A percentile compares a stretch with the other conserved stretches of the same genome.
Conservation (phyloP, 2,888 invertebrate species). For the Cryptus armator region DNA sequence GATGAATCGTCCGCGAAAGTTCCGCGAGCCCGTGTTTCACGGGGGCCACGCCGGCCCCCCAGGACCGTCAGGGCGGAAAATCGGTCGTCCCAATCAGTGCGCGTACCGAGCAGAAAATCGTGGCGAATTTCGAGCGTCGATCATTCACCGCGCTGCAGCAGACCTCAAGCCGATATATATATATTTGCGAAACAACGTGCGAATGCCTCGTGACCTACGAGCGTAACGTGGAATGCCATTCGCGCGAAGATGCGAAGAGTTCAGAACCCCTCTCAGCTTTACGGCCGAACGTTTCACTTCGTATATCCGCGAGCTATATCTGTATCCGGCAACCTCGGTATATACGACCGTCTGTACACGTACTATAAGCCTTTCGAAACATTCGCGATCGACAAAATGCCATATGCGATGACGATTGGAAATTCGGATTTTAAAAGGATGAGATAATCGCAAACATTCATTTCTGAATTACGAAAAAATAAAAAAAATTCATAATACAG, state of each 20-base stretch:
- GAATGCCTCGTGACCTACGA: slow-evolving; percentile 82
- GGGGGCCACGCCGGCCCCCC: slow-evolving; percentile 37
- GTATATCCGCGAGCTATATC: slow-evolving; percentile 56
- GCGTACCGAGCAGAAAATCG: slow-evolving; percentile 81
- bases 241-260: slow-evolving; percentile 61
- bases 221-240: slow-evolving; percentile 83
- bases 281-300: slow-evolving; percentile 66
- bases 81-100: slow-evolving; percentile 79
- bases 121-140: slow-evolving; percentile 72
- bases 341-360: slow-evolving; percentile 35
- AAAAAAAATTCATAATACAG: no score
- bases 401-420: background rate
- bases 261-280: slow-evolving; percentile 60
- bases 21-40: slow-evolving; percentile 30
- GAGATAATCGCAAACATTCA: background rate
- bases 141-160: slow-evolving; percentile 31
- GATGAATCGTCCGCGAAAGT: slow-evolving; percentile 63
- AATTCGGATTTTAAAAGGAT: background rate
- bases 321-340: slow-evolving; percentile 29
- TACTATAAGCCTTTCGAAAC: slow-evolving; percentile 16
- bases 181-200: slow-evolving; percentile 72
- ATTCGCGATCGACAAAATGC: background rate
- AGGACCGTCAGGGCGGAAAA: slow-evolving; percentile 81
- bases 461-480: no score
- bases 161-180: slow-evolving; percentile 44